These are phyloP conservation scores for Pangasius sanitwongsei DNA, from an alignment of 2,797 vertebrate genomes.

Conservation along the genomic window DNA sequence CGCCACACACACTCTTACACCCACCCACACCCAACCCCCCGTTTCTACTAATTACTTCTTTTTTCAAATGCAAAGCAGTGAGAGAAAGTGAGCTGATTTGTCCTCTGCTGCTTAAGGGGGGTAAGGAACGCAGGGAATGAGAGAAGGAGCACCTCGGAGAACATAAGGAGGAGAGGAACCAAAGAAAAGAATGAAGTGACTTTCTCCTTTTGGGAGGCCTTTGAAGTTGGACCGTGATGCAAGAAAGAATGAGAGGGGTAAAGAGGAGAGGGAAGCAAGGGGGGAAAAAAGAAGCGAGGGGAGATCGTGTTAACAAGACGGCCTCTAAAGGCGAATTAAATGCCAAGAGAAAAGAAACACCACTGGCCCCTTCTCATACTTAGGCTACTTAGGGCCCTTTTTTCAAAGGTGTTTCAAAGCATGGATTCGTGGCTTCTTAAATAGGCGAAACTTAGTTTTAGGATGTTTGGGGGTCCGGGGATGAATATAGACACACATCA, in stretches of 20 bases:
- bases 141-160: conserved; percentile 54
- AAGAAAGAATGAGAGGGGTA: conserved; percentile 55
- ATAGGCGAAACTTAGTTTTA: conserved; percentile 69
- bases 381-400: conserved; percentile 68
- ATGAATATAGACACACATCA: conserved; percentile 76
- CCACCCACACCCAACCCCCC: conserved; percentile 54
- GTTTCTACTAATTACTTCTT: conserved; percentile 77
- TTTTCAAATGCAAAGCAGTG: conserved; percentile 82
- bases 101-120: conserved; percentile 67
- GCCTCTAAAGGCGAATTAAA: conserved; percentile 83
- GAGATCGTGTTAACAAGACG: conserved; percentile 83
- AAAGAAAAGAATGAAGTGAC: conserved; percentile 73
- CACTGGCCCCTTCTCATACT: conserved; percentile 76
- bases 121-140: conserved; percentile 45
- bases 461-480: conserved; percentile 59
- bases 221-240: conserved; percentile 71
- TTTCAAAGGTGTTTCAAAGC: conserved; percentile 78
- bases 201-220: conserved; percentile 75
- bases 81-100: conserved; percentile 83
- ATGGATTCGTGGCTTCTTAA: conserved; percentile 77
- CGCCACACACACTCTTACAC: conserved; percentile 49
- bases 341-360: conserved; percentile 79
- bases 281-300: conserved; percentile 66
- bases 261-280: conserved; percentile 42
- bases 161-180: conserved; percentile 59